Evolutionary conservation across 1,140 invertebrate species (phyloP).

Genomic region (Caerostris extrusa): DNA sequence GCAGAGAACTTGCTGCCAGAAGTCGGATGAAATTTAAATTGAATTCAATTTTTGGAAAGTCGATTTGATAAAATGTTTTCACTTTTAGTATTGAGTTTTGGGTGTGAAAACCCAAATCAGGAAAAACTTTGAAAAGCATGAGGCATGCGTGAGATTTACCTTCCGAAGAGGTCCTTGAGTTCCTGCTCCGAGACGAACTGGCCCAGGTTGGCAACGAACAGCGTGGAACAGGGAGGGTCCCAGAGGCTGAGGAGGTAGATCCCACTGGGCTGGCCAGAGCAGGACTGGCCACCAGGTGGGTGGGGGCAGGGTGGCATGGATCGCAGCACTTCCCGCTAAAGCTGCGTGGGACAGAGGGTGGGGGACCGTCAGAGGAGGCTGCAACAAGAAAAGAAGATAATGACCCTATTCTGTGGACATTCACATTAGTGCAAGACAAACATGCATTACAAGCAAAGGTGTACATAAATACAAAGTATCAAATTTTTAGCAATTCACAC

Average conservation of each 20-base stretch:
- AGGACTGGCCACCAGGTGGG: slow-evolving; percentile 79
- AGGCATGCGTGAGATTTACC: slow-evolving; percentile 85
- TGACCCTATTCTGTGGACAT: neutral
- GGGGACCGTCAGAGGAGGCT: slow-evolving; percentile 85
- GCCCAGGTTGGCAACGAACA: slow-evolving; percentile 79
- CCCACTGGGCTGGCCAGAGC: slow-evolving; percentile 91
- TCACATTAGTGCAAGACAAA: neutral
- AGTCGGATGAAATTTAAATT: no score
- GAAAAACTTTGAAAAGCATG: neutral
- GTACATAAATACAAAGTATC: no score
- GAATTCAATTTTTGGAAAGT: no score
- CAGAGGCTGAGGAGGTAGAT: slow-evolving; percentile 86
- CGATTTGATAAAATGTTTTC: no score
- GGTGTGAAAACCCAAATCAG: no score
- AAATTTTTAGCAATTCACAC: no score
- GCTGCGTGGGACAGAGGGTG: slow-evolving; percentile 79
- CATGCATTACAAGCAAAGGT: neutral
- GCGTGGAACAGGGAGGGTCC: slow-evolving; percentile 92
- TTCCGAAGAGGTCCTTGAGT: slow-evolving; percentile 96
- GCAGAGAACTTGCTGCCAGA: no score
- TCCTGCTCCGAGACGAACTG: slow-evolving; percentile 79
- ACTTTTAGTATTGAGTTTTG: neutral
- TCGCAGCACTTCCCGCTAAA: slow-evolving; percentile 84
- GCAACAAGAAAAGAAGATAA: slow-evolving; percentile 54
- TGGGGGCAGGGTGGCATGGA: slow-evolving; percentile 82